Base-by-base conservation (phyloP, 2,888 invertebrate species). In the Lasius platythorax region DNA sequence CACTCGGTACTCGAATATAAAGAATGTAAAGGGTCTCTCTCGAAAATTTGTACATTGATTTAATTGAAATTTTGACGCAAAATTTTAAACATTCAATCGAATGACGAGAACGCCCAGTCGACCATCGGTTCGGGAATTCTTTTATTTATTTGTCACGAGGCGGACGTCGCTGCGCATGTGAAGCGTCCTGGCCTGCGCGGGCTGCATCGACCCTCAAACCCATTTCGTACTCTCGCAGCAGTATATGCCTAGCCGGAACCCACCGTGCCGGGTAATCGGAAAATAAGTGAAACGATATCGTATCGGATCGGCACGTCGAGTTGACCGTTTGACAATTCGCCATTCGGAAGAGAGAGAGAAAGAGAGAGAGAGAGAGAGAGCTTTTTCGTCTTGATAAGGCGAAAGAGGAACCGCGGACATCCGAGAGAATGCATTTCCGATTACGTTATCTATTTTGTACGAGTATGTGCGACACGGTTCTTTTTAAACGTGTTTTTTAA, bases 171-270 rank as follows among this genome's bases (percentile, higher is more conserved):
- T 90, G 90, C 90, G 90, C 90, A 87, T 90, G 88, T 90, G 87
- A 82, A 81, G 85, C 82, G 64, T 89, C 88, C 90, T 89, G 86
- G 89, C 88, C 91, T 91, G 91, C 91, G 91, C 91, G 90, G 89
- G 89, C 91, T 91, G 90, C 89, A 91, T 91, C 91, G 91, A 91
- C 91, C 91, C 91, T 89, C 90, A 90, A 91, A 91, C 87, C 89
- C 87, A 61, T 84, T 88, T 90, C 83, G 86, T 89, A 88, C 85
- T 89, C 85, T 88, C 85, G 90, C 5, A 90, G 90, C 90, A 90
- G 90, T 90, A 83, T 85, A 87, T 67, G 83, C 86, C 85, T 83
- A 87, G 84, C 86, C 61, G 61, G 90, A 88, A 86, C 85, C 81
- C 81, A 87, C 72, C 68, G 90, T 85, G 87, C 85, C 83, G 82